These are phyloP conservation scores for Lanius collurio DNA, from an alignment of 2,113 vertebrate genomes.

Conservation along the genomic window DNA sequence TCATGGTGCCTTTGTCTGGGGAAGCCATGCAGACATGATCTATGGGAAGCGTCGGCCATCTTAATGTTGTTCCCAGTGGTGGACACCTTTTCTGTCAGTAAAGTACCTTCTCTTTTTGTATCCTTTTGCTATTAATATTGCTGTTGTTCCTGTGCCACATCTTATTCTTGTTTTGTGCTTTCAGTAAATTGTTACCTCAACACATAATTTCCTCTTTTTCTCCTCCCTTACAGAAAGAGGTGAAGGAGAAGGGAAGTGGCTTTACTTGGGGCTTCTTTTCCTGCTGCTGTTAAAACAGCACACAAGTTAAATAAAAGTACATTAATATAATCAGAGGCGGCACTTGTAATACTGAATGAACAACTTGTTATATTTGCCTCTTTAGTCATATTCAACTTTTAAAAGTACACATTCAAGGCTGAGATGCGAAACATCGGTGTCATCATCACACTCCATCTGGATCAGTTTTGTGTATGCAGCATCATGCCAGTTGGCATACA, in stretches of 20 bases:
- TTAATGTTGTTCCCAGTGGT: not conserved
- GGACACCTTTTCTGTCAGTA: not conserved
- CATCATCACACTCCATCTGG: not conserved
- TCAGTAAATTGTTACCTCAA: not conserved
- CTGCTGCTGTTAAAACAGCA: not conserved
- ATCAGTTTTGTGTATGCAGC: not conserved
- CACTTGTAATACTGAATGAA: not conserved
- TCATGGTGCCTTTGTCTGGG: not conserved
- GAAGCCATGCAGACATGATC: rapidly evolving
- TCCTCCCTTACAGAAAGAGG: not conserved
- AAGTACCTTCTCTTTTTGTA: not conserved
- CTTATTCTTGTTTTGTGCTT: not conserved
- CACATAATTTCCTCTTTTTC: not conserved
- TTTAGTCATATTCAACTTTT: not conserved
- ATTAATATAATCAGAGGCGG: not conserved
- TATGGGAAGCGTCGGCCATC: not conserved
- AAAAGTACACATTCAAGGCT: not conserved
- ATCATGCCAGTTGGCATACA: not conserved
- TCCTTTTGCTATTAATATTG: not conserved
- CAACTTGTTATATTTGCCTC: not conserved
- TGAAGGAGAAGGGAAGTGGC: not conserved
- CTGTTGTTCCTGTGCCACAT: not conserved
- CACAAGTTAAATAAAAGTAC: not conserved
- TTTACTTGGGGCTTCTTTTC: not conserved
- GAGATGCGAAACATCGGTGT: not conserved